These are phyloP conservation scores for Crioceris asparagi DNA, from an alignment of 2,888 invertebrate genomes.

Conservation along the genomic window DNA sequence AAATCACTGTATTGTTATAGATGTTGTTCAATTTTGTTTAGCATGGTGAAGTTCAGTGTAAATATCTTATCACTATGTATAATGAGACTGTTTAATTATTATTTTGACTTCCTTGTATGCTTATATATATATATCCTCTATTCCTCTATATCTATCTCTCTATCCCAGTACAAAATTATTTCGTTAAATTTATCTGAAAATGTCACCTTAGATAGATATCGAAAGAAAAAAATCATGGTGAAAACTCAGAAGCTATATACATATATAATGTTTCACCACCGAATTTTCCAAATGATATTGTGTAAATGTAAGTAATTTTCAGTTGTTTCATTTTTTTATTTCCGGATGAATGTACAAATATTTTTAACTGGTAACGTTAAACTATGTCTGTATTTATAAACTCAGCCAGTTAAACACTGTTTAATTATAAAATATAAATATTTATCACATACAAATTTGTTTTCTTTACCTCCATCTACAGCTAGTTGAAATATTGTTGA, in stretches of 20 bases:
- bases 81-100: conserved; percentile 36
- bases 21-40: conserved; percentile 33
- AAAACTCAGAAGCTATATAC: too few species aligned
- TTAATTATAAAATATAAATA: conserved; percentile 41
- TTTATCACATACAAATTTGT: conserved; percentile 34
- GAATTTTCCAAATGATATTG: conserved; percentile 27
- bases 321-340: conserved; percentile 32
- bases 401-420: conserved; percentile 38
- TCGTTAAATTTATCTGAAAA: too few species aligned
- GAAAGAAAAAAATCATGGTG: too few species aligned
- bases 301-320: conserved; percentile 35
- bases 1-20: conserved; percentile 34
- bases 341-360: conserved; percentile 39
- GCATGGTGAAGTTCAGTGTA: conserved; percentile 30
- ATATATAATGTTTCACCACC: too few species aligned
- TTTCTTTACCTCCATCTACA: conserved; percentile 12
- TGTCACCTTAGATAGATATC: too few species aligned
- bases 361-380: conserved; percentile 37
- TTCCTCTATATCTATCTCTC: conserved; percentile 7
- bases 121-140: conserved; percentile 15
- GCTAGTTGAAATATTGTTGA: too few species aligned
- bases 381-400: conserved; percentile 38
- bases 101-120: conserved; percentile 26
- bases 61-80: conserved; percentile 30
- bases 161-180: conserved; percentile 27